Conservation (phyloP, 2,797 vertebrate genomes). For the Sebastes minor region DNA sequence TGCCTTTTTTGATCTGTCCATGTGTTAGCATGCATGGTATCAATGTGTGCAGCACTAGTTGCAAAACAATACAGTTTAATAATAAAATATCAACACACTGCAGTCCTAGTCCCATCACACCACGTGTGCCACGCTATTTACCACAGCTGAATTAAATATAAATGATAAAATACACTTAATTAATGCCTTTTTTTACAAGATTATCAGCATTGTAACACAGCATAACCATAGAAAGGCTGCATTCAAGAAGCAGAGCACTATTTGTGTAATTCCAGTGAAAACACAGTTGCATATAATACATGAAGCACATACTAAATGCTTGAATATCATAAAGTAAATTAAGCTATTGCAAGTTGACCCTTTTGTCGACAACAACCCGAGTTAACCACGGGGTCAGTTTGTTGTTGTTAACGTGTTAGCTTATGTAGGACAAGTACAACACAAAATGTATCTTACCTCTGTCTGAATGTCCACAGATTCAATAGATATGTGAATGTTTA, state of each 20-base stretch:
- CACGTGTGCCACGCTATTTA: background rate
- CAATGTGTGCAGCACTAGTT: background rate
- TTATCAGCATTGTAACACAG: background rate
- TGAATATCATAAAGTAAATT: background rate
- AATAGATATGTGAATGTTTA: constrained; percentile 45
- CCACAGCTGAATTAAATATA: background rate
- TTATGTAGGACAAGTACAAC: background rate
- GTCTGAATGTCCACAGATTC: constrained; percentile 59
- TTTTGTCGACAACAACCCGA: constrained; percentile 34
- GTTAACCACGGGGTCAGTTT: constrained; percentile 47
- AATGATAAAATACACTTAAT: background rate
- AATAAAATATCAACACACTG: background rate
- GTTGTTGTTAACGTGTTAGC: constrained; percentile 67
- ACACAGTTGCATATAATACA: background rate
- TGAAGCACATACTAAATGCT: background rate
- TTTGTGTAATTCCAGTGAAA: background rate
- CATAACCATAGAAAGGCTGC: background rate
- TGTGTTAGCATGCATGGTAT: background rate
- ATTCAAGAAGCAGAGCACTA: background rate
- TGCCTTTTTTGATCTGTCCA: background rate
- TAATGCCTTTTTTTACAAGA: background rate
- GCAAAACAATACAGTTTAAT: background rate
- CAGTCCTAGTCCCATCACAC: background rate
- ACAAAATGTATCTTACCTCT: constrained; percentile 75
- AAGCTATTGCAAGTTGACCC: constrained; percentile 32